Base-by-base conservation (phyloP, 1,140 invertebrate species). In the Pseudachorutes palmiensis region DNA sequence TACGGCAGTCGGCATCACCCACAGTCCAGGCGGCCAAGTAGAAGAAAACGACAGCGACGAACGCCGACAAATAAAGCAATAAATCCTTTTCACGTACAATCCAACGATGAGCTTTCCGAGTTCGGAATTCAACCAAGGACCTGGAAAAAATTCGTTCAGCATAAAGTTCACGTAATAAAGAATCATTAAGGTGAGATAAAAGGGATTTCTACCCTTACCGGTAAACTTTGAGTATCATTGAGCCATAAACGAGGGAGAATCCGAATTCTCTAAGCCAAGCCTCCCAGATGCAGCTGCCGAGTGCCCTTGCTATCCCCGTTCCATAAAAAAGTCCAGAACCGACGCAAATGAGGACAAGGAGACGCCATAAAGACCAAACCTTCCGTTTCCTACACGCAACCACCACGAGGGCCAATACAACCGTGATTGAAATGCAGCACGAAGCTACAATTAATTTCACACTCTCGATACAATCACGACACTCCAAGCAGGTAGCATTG, bases 241-340 rank as follows among this genome's bases (percentile, higher is more conserved):
- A 88, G 24, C 93, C 92, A 78, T 95, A 96, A 76, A 89, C 91
- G 55, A 92, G 85, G 51, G 91, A 86, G 78, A 95, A 96, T 22
- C 93, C 93, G 22, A 94, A 79, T 78, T 94, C 91, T 41, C 92
- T 82, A 16, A 91, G 81, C 92, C 92, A 96, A 1, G 91, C 61
- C 12, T 26, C 61, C 5, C 26, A 32, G 58, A 60, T 32, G 58
- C 58, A 60, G 30, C 29, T 60, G 3, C 51, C 12, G 24, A 55
- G 12, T 19, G 51, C 12, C 24, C 24, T 55, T 5, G 12, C 12
- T 5, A 55, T 55, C 14, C 51, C 51, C 24, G 51, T 55, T 55
- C 51, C 51, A 26, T 55, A 55, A 26, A 55, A 26, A 16, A 55
- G 24, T 55, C 51, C 51, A 22, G 51, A 55, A 5, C 51, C 51